phyloP scores from a whole-genome alignment of 2,797 vertebrate genomes.

The Bufotes viridis region DNA sequence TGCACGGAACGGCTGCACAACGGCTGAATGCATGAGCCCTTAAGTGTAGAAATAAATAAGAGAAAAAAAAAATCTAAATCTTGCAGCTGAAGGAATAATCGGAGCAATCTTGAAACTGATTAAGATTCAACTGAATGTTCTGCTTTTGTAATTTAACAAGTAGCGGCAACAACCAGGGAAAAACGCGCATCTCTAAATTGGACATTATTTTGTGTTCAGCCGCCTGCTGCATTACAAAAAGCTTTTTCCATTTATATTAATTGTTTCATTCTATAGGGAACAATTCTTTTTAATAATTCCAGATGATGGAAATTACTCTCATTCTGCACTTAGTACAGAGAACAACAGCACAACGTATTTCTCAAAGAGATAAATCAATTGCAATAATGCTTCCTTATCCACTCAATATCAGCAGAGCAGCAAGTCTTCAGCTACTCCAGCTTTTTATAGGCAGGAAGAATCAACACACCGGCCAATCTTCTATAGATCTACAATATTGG shows the following conservation, averaged over 20 bases:
- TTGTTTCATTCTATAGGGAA: slow-evolving; percentile 41
- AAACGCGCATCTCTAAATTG: slow-evolving; percentile 21
- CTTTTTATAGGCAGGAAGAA: background rate
- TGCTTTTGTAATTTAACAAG: slow-evolving; percentile 34
- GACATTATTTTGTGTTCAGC: slow-evolving; percentile 38
- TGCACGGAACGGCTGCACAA: too few relatives aligned
- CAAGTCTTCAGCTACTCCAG: background rate
- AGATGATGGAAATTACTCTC: slow-evolving; percentile 39
- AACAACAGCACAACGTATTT: background rate
- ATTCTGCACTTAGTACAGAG: slow-evolving; percentile 27
- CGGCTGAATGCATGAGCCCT: too few relatives aligned
- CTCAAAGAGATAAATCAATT: slow-evolving; percentile 40
- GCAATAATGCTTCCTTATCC: slow-evolving; percentile 21
- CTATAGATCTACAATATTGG: background rate
- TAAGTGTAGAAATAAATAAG: background rate
- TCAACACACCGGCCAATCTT: background rate
- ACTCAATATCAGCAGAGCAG: background rate
- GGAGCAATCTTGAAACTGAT: slow-evolving; percentile 30
- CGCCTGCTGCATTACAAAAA: slow-evolving; percentile 25
- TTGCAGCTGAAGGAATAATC: slow-evolving; percentile 5
- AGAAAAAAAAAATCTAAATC: background rate
- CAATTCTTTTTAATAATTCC: slow-evolving; percentile 45
- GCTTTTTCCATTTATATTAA: slow-evolving; percentile 32
- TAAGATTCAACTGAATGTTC: slow-evolving; percentile 32
- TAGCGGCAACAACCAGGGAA: background rate